Evolutionary conservation across 2,888 invertebrate species (phyloP).

Genomic region (Catocala fraxini): DNA sequence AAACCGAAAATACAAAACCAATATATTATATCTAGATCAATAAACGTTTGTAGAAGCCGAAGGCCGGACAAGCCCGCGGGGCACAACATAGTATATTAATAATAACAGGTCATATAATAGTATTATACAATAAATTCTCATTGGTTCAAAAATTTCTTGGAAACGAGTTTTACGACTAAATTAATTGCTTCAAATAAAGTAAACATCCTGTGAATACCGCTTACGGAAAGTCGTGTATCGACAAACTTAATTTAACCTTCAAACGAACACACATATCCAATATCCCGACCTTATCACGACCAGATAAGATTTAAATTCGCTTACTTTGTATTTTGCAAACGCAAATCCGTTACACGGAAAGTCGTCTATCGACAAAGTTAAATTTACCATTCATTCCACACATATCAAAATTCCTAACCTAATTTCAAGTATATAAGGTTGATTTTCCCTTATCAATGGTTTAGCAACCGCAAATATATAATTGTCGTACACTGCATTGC

Average conservation of each 20-base stretch:
- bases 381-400: neutral
- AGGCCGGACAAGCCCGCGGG: conserved; percentile 12
- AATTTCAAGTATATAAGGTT: neutral
- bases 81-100: conserved; percentile 16
- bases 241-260: conserved; percentile 21
- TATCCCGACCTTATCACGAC: conserved; percentile 2
- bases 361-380: conserved; percentile 30
- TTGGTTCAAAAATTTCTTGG: conserved; percentile 15
- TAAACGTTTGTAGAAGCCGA: conserved; percentile 12
- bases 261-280: neutral
- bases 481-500: conserved; percentile 36
- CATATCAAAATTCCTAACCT: neutral
- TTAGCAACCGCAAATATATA: conserved; percentile 7
- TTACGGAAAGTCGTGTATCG: conserved; percentile 34
- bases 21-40: conserved; percentile 13
- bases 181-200: conserved; percentile 13
- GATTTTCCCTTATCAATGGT: conserved; percentile 9
- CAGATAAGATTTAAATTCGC: neutral
- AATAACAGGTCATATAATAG: neutral
- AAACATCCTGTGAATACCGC: conserved; percentile 23
- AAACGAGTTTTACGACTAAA: conserved; percentile 18
- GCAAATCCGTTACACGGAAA: conserved; percentile 10
- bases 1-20: conserved; percentile 9
- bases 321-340: neutral
- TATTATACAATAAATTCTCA: conserved; percentile 13